phyloP scores from a whole-genome alignment of 2,888 invertebrate species.

The Eurois occulta region DNA sequence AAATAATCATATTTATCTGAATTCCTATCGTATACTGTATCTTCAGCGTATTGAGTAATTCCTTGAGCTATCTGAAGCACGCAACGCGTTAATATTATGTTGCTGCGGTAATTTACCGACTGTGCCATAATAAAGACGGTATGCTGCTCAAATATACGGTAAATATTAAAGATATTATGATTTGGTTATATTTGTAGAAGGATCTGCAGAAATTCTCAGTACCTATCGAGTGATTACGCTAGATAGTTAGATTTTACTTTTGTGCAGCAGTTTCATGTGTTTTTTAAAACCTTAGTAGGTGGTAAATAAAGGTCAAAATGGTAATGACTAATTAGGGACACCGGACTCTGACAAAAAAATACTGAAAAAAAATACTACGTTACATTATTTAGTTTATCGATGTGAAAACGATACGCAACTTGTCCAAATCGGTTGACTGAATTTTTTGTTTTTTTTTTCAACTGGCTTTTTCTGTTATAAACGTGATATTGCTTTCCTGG shows the following conservation, averaged over 20 bases:
- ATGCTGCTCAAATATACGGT: conserved; percentile 37
- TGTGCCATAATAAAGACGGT: conserved; percentile 60
- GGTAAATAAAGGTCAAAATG: background rate
- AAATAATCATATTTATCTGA: conserved; percentile 33
- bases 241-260: background rate
- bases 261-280: background rate
- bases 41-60: conserved; percentile 62
- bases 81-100: conserved; percentile 65
- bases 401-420: too few species aligned
- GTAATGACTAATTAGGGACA: background rate
- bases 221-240: background rate
- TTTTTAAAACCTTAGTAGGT: background rate
- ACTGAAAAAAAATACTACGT: too few species aligned
- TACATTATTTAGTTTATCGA: too few species aligned
- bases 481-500: too few species aligned
- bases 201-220: background rate
- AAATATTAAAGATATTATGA: conserved; percentile 30
- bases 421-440: too few species aligned
- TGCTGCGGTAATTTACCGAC: conserved; percentile 63
- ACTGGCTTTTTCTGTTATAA: too few species aligned
- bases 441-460: too few species aligned
- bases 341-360: background rate
- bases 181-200: conserved; percentile 13
- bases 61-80: conserved; percentile 64
- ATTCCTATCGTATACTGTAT: conserved; percentile 44